Evolutionary conservation across 2,113 vertebrate genomes (phyloP).

Genomic region (Bombycilla garrulus): DNA sequence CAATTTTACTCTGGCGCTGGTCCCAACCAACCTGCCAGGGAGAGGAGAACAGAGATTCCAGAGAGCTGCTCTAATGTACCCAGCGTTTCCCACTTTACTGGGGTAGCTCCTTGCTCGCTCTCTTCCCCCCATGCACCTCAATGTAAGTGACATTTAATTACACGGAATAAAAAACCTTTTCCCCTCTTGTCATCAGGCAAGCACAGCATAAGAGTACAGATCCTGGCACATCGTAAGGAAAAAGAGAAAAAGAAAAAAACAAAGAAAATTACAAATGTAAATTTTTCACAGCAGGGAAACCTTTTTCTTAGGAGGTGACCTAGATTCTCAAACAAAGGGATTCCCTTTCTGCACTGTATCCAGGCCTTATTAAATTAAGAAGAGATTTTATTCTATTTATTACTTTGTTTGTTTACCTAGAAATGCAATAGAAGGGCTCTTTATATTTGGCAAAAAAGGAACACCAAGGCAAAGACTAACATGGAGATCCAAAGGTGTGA

Average conservation of each 20-base stretch:
- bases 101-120: neutral
- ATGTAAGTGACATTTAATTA: neutral
- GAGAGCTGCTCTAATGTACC: neutral
- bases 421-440: neutral
- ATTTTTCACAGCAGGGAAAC: neutral
- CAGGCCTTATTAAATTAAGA: neutral
- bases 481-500: neutral
- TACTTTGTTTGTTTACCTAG: neutral
- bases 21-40: neutral
- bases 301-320: neutral
- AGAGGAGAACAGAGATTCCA: neutral
- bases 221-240: neutral
- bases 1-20: neutral
- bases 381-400: neutral
- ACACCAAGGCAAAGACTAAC: neutral
- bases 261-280: neutral
- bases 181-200: neutral
- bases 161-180: neutral
- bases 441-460: neutral
- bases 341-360: neutral
- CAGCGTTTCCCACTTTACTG: neutral
- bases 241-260: accelerated
- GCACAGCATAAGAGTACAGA: neutral
- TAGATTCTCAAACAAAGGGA: neutral
- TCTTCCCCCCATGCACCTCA: neutral